A percentile compares a stretch with the other conserved stretches of the same genome.
These are phyloP conservation scores for Drosophila dives DNA, from an alignment of 2,888 invertebrate species.

Conservation along the genomic window DNA sequence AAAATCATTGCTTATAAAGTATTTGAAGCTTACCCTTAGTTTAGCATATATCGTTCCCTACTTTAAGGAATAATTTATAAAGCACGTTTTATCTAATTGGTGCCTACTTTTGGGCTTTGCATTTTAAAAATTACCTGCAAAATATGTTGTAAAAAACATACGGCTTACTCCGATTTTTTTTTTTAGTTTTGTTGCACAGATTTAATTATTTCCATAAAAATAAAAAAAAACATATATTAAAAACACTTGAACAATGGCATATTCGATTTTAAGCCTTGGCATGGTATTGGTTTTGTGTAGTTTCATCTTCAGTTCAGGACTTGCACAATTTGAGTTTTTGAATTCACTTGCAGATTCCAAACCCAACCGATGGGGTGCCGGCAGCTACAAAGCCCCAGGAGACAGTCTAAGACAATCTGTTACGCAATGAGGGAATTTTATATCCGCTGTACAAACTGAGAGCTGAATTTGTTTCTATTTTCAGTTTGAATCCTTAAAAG, in stretches of 20 bases:
- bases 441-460: neutral
- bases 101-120: conserved; percentile 9
- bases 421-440: conserved; percentile 26
- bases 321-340: neutral
- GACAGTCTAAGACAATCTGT: no score
- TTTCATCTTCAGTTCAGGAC: neutral
- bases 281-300: conserved; percentile 10
- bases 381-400: no score
- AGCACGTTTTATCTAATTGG: neutral
- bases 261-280: neutral
- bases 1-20: neutral
- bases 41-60: neutral
- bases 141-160: neutral
- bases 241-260: conserved; percentile 13
- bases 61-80: neutral
- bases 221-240: neutral
- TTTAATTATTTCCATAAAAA: no score
- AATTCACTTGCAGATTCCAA: neutral
- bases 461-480: neutral
- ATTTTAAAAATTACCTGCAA: neutral
- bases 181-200: no score
- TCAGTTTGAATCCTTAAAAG: conserved; percentile 47
- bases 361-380: no score
- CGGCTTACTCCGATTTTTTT: neutral
- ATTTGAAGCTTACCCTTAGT: neutral